Base-by-base conservation (phyloP, 2,113 vertebrate species). In the Hirundichthys speculiger region DNA sequence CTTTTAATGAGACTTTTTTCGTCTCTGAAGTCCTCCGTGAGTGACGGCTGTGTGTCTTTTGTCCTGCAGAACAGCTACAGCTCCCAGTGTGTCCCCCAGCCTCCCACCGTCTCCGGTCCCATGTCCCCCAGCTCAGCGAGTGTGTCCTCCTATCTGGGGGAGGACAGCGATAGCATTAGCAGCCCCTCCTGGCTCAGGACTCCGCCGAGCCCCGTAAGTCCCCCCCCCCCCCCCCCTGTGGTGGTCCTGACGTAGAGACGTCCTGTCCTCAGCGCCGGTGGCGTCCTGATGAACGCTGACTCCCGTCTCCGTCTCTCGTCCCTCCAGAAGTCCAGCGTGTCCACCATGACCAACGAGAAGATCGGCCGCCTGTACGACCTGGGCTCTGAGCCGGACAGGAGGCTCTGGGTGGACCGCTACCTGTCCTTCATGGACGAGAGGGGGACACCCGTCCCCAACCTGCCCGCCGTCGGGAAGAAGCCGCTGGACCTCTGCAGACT, bases 171-270 rank as follows among this genome's bases (percentile, higher is more conserved):
- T 91, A 95, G 95, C 94, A 94, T 97, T 91, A 96, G 94, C 93
- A 96, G 94, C 93, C 95, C 95, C 75, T 93, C 94, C 94, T 96
- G 96, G 96, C 94, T 95, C 93, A 96, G 95, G 94, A 96, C 94
- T 80, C 94, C 95, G 67, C 94, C 94, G 91, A 98, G 96, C 91
- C 95, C 95, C 88, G 96, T 98, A 95, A 97, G 96, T 84, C 73
- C 69, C 57, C n/a, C n/a, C n/a, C n/a, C n/a, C n/a, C n/a, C n/a
- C n/a, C n/a, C n/a, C n/a, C n/a, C n/a, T n/a, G n/a, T n/a, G n/a
- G n/a, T n/a, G n/a, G n/a, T n/a, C n/a, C n/a, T n/a, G n/a, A n/a
- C n/a, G n/a, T n/a, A n/a, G n/a, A n/a, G n/a, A n/a, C n/a, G n/a
- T n/a, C n/a, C n/a, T n/a, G n/a, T n/a, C n/a, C n/a, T n/a, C n/a